Evolutionary conservation across 1,140 invertebrate genomes (phyloP), one percentile per base, ranked within the genome.

Genomic region (Drosophila equinoxialis): DNA sequence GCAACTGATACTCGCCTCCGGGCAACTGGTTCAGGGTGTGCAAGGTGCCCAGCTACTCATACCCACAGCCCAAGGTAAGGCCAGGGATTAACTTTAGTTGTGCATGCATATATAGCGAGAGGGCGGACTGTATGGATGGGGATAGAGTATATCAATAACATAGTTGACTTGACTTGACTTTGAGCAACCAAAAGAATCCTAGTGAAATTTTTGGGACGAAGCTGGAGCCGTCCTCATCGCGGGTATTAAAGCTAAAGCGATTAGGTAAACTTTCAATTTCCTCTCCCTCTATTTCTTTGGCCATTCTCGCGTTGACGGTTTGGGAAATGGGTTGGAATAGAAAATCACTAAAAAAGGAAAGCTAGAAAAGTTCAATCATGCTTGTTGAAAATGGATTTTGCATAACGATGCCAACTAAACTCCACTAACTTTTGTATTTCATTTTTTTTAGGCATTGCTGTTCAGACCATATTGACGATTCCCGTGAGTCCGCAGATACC

Each of bases 401-500:
- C 20, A 48, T 17, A 8, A 17, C 6, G 45, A 48, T 48, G 45
- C 6, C 14, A 14, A 7, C 0, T 23, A 17, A 20, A 17, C 17
- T 7, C 7, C 10, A 23, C 3, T 51, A 6, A 51, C 20, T 3
- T 3, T 23, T 11, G 2, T 8, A 6, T 58, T 59, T 33, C 10
- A 11, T 39, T 11, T 59, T 2, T 8, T 8, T 51, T 92, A 98
- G 97, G 97, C 71, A 96, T 98, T 84, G 97, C 97, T 17, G 96
- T 97, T 13, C 98, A 98, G 92, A 98, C 97, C 77, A 98, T 99
- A 65, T 94, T 99, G 60, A 98, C 97, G 51, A 98, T 98, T 90
- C 97, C 97, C 13, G 96, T 97, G 17, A 96, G 95, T 87, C 96
- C 96, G 85, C 96, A 97, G 92, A 96, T 97, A 94, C 96, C 96